These are phyloP conservation scores for Sylvilagus bachmani DNA, from an alignment of 2,113 vertebrate genomes.

Conservation along the genomic window DNA sequence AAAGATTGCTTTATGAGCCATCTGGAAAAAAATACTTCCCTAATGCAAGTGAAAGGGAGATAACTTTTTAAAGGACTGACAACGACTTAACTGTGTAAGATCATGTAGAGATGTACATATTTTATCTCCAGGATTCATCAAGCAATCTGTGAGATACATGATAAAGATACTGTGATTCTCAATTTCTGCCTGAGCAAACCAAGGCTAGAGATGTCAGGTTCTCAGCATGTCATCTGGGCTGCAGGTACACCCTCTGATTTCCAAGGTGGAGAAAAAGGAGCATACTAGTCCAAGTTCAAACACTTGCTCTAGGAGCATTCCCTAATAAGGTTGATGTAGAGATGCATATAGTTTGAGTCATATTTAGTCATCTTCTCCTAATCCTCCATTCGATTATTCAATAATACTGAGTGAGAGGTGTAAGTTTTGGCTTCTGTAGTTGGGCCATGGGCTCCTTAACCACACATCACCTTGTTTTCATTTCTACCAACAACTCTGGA, in stretches of 20 bases:
- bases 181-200: neutral
- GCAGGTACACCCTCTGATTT: neutral
- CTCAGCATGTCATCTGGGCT: neutral
- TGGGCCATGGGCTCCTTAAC: neutral
- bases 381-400: neutral
- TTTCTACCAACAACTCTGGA: neutral
- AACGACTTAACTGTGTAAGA: neutral
- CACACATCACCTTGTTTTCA: neutral
- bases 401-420: neutral
- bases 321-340: neutral
- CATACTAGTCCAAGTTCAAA: neutral
- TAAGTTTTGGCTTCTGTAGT: neutral
- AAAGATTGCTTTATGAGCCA: neutral
- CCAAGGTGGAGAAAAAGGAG: neutral
- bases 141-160: neutral
- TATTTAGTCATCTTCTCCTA: neutral
- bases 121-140: neutral
- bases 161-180: neutral
- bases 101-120: neutral
- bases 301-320: neutral
- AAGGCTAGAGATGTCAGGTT: neutral
- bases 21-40: neutral
- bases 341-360: neutral
- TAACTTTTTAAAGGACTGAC: constrained; percentile 2
- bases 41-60: constrained; percentile 11